These are phyloP conservation scores for Pedetes capensis DNA, from an alignment of 2,113 vertebrate species.

Conservation along the genomic window DNA sequence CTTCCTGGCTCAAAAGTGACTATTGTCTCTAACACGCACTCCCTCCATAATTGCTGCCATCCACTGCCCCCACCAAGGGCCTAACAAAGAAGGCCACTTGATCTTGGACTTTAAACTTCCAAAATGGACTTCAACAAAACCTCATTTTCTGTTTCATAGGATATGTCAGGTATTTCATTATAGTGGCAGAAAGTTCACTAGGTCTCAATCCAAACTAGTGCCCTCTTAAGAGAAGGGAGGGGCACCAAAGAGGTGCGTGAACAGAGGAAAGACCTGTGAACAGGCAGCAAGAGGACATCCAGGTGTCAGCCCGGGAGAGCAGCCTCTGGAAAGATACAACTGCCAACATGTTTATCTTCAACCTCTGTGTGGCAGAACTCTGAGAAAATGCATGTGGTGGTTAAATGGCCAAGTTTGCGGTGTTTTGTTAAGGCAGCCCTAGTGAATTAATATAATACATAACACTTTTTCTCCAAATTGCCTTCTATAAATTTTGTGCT, in stretches of 20 bases:
- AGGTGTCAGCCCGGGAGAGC: neutral
- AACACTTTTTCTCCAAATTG: neutral
- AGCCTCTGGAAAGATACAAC: neutral
- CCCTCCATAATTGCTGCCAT: neutral
- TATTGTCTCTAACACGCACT: neutral
- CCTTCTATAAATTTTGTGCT: neutral
- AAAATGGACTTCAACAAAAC: neutral
- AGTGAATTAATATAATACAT: neutral
- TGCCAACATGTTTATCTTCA: neutral
- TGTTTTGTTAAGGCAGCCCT: neutral
- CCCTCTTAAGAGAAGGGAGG: neutral
- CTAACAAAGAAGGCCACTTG: neutral
- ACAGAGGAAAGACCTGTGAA: neutral
- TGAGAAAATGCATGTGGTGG: neutral
- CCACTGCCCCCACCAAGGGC: no score
- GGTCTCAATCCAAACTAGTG: neutral
- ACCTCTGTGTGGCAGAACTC: neutral
- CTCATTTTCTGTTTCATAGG: neutral
- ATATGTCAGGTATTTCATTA: neutral
- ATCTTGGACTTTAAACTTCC: neutral
- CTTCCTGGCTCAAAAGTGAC: neutral
- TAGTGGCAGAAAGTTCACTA: neutral
- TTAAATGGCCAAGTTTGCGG: neutral
- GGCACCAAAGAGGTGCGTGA: no score
- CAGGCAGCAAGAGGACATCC: neutral